Percentiles rank a stretch among this genome's conserved stretches.
These are phyloP conservation scores for Calidris pugnax DNA, from an alignment of 2,113 vertebrate genomes.

Conservation along the genomic window DNA sequence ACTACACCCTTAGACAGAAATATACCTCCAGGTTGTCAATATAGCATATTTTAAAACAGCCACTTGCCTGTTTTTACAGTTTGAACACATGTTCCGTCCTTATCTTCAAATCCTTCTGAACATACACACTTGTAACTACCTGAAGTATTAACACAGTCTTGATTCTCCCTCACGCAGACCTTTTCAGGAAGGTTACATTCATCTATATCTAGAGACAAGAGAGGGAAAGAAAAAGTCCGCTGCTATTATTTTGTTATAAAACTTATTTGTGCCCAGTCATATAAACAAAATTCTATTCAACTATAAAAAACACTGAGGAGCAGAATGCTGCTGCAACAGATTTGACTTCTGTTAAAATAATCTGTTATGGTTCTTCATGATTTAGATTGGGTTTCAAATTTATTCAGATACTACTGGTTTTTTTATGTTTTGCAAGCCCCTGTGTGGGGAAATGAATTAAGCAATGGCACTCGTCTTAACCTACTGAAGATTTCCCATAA, in stretches of 20 bases:
- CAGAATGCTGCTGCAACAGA: background rate
- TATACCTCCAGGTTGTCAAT: background rate
- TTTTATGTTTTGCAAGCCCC: background rate
- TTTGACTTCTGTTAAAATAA: background rate
- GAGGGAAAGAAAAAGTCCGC: background rate
- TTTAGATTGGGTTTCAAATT: background rate
- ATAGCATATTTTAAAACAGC: background rate
- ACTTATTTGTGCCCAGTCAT: background rate
- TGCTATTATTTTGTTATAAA: background rate
- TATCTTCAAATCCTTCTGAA: constrained; percentile 77
- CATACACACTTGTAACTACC: constrained; percentile 87
- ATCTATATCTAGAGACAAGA: constrained; percentile 78
- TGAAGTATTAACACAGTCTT: constrained; percentile 85
- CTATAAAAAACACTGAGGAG: background rate
- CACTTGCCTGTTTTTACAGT: constrained; percentile 71
- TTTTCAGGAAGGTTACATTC: constrained; percentile 81
- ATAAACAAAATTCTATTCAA: background rate
- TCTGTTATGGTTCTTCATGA: background rate
- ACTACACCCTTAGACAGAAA: background rate
- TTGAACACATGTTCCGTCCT: constrained; percentile 79
- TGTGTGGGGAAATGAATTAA: background rate
- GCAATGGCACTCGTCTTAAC: background rate
- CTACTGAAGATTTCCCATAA: background rate
- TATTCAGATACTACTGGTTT: background rate
- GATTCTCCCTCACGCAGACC: constrained; percentile 73